phyloP scores from a whole-genome alignment of 2,888 invertebrate genomes.

The Acleris cristana region DNA sequence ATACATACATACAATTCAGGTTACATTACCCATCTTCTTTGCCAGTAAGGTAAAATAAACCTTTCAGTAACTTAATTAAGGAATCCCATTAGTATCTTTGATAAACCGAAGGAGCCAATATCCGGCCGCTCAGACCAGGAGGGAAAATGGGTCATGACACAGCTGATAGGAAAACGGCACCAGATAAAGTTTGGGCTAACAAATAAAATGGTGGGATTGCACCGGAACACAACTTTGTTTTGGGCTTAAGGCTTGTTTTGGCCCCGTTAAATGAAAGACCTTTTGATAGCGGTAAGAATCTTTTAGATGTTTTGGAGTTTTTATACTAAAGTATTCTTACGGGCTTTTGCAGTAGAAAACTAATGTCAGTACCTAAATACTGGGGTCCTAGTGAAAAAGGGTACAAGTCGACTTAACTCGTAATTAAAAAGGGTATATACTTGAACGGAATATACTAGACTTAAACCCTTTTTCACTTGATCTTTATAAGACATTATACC shows the following conservation, averaged over 20 bases:
- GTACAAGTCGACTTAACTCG: too few relatives aligned
- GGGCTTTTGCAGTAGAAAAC: too few relatives aligned
- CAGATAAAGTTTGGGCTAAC: slow-evolving; percentile 14
- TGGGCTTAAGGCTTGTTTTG: slow-evolving; percentile 5
- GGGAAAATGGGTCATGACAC: neutral
- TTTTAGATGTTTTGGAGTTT: too few relatives aligned
- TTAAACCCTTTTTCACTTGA: too few relatives aligned
- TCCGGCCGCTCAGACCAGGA: slow-evolving; percentile 19
- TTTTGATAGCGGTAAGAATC: slow-evolving; percentile 2
- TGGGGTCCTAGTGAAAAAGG: too few relatives aligned
- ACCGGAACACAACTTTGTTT: slow-evolving; percentile 15
- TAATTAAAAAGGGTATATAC: too few relatives aligned
- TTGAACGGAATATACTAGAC: too few relatives aligned
- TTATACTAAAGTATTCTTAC: too few relatives aligned
- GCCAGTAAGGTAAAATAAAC: slow-evolving; percentile 1
- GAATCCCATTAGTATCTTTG: slow-evolving; percentile 17
- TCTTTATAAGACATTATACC: too few relatives aligned
- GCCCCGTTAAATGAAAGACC: slow-evolving; percentile 8
- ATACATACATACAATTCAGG: too few relatives aligned
- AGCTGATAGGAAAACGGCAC: slow-evolving; percentile 1
- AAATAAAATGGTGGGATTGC: slow-evolving; percentile 28
- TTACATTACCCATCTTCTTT: too few relatives aligned
- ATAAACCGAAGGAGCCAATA: slow-evolving; percentile 29
- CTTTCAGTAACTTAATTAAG: slow-evolving; percentile 4
- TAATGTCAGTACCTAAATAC: too few relatives aligned